Percentiles rank a stretch among this genome's conserved stretches.
Evolutionary conservation across 2,888 invertebrate species (phyloP).

Genomic region (Trachelus tabidus): DNA sequence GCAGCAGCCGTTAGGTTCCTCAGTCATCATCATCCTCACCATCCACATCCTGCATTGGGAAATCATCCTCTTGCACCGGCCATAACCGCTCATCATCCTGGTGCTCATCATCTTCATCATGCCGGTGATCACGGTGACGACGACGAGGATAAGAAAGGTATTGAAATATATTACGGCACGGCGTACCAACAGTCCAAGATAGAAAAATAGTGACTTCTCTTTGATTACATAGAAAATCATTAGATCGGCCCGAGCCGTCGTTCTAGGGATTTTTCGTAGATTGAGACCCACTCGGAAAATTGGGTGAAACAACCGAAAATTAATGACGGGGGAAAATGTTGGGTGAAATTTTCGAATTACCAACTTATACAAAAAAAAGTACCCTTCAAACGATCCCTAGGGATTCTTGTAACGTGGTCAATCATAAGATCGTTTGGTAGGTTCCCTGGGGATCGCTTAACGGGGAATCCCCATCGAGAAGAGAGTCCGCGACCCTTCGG

Average conservation of each 20-base stretch:
- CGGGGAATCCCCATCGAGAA: slow-evolving; percentile 33
- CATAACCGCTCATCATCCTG: slow-evolving; percentile 55
- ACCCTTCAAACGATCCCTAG: slow-evolving; percentile 52
- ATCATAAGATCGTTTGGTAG: slow-evolving; percentile 64
- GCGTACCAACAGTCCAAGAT: not conserved
- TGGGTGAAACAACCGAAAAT: not conserved
- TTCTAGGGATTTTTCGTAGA: not conserved
- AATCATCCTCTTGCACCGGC: slow-evolving; percentile 59
- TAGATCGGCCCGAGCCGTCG: not conserved
- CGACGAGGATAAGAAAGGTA: slow-evolving; percentile 64
- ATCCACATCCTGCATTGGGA: slow-evolving; percentile 56
- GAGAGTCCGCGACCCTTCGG: slow-evolving; percentile 22
- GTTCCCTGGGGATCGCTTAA: slow-evolving; percentile 62
- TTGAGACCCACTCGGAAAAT: not conserved
- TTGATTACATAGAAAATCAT: not conserved
- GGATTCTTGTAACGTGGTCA: slow-evolving; percentile 63
- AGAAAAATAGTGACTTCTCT: not conserved
- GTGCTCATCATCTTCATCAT: slow-evolving; percentile 58
- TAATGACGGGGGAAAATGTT: not conserved
- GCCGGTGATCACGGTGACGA: slow-evolving; percentile 56
- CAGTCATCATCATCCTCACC: slow-evolving; percentile 62
- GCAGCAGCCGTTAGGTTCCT: slow-evolving; percentile 57
- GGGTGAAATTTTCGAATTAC: not conserved
- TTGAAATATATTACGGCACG: slow-evolving; percentile 4
- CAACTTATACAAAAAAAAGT: not conserved